Evolutionary conservation across 2,888 invertebrate genomes (phyloP).

Genomic region (Parasteatoda lunata): DNA sequence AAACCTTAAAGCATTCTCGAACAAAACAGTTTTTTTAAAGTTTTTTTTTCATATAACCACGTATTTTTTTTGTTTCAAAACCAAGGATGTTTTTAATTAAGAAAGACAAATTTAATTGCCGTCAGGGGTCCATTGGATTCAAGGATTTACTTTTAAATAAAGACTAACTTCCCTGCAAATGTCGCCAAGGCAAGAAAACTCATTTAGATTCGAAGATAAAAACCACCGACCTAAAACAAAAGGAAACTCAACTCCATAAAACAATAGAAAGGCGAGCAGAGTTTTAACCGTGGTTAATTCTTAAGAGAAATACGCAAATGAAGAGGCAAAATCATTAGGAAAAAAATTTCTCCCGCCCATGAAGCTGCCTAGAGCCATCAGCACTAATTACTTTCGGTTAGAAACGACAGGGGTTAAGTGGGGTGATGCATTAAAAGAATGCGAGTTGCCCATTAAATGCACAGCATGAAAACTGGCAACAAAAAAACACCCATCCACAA

Average conservation of each 20-base stretch:
- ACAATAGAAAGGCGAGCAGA: conserved; percentile 20
- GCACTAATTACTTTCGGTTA: conserved; percentile 40
- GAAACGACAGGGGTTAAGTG: conserved; percentile 40
- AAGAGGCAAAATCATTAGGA: conserved; percentile 6
- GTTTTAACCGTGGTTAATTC: background rate
- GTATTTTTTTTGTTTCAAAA: background rate
- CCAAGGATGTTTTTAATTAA: conserved; percentile 41
- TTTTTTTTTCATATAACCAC: background rate
- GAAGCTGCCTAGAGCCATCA: conserved; percentile 9
- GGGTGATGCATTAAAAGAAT: conserved; percentile 32
- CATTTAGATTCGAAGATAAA: conserved; percentile 55
- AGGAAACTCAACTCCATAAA: conserved; percentile 7
- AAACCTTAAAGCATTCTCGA: background rate
- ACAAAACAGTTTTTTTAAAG: background rate
- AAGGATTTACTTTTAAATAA: conserved; percentile 30
- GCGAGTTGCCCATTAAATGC: conserved; percentile 37
- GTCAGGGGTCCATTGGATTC: conserved; percentile 7
- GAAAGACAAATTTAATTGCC: conserved; percentile 56
- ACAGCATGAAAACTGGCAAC: background rate
- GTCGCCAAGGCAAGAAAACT: conserved; percentile 26
- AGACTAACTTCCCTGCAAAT: background rate
- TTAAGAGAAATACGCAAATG: background rate
- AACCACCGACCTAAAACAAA: conserved; percentile 21
- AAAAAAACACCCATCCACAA: background rate
- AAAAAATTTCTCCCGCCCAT: background rate